A percentile compares a stretch with the other conserved stretches of the same genome.
phyloP scores from a whole-genome alignment of 2,797 vertebrate genomes.

The Peromyscus nudipes region DNA sequence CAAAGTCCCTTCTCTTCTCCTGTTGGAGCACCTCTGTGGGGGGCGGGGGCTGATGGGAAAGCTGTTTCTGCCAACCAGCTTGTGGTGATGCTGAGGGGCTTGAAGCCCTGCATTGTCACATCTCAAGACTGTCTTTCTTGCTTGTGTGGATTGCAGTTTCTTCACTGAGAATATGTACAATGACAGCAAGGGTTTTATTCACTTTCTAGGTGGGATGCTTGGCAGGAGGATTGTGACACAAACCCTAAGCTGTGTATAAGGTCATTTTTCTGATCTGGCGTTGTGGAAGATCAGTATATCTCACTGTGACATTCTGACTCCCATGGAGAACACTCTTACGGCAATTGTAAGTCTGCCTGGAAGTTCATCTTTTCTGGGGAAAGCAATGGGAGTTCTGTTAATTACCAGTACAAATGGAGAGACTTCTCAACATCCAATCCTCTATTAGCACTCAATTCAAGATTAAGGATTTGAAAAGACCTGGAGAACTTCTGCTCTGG shows the following conservation, averaged over 20 bases:
- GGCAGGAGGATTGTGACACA: neutral
- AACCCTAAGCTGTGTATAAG: neutral
- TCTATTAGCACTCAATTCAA: neutral
- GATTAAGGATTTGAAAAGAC: conserved; percentile 36
- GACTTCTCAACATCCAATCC: neutral
- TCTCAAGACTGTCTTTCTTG: neutral
- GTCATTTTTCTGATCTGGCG: neutral
- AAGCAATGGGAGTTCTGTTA: neutral
- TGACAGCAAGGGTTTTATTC: neutral
- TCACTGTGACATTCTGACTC: neutral
- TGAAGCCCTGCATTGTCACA: neutral
- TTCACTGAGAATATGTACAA: neutral
- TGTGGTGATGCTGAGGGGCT: neutral
- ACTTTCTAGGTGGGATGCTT: neutral
- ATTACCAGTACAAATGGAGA: neutral
- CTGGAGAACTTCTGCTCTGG: neutral
- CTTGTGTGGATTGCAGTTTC: neutral
- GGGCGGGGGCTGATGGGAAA: neutral
- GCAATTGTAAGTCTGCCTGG: neutral
- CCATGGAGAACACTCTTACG: neutral
- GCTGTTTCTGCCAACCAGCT: neutral
- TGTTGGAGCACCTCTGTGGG: neutral
- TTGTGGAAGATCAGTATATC: neutral
- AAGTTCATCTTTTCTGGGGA: neutral
- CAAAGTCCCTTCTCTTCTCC: neutral